phyloP scores from a whole-genome alignment of 2,113 vertebrate genomes.

The Sapajus apella region DNA sequence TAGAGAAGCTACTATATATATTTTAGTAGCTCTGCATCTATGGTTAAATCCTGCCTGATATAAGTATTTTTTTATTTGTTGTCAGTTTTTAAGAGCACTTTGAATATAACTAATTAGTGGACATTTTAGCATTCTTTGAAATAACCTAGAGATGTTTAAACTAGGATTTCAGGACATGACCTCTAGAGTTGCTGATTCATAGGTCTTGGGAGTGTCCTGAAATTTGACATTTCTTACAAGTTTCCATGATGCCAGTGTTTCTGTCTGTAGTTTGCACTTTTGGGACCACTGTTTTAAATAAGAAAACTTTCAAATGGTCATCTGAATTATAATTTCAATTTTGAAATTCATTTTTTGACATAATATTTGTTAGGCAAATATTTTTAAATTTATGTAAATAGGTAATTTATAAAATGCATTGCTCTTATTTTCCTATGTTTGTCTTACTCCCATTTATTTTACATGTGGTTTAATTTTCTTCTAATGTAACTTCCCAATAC shows the following conservation, averaged over 20 bases:
- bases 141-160: neutral
- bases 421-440: neutral
- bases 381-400: neutral
- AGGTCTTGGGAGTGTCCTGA: neutral
- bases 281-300: neutral
- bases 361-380: neutral
- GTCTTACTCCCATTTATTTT: neutral
- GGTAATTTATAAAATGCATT: neutral
- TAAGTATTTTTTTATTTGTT: neutral
- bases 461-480: neutral
- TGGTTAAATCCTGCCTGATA: neutral
- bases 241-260: neutral
- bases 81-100: neutral
- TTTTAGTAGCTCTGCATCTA: neutral
- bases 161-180: neutral
- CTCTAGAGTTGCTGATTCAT: neutral
- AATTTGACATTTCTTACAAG: neutral
- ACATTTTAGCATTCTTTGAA: neutral
- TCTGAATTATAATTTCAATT: neutral
- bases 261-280: neutral
- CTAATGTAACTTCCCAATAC: neutral
- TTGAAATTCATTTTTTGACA: neutral
- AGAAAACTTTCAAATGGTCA: neutral
- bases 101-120: neutral
- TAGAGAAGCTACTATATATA: no score